Percentiles rank a stretch among this genome's conserved stretches.
phyloP scores from a whole-genome alignment of 2,888 invertebrate genomes.

The Hypomecis atomaria region DNA sequence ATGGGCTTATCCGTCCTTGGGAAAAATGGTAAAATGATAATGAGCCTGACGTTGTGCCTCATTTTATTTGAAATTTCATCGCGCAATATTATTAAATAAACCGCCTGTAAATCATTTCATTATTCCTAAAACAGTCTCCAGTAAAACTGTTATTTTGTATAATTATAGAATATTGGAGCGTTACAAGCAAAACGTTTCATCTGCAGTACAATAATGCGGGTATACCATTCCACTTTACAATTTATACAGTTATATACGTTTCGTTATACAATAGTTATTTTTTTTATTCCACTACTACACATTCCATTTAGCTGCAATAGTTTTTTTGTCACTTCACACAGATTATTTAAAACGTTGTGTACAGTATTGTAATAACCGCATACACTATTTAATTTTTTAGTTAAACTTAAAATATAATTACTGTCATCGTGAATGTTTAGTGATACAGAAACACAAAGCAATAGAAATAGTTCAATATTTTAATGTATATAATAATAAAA shows the following conservation, averaged over 20 bases:
- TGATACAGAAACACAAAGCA: slow-evolving; percentile 58
- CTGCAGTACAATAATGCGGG: slow-evolving; percentile 50
- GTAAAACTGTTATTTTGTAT: neutral
- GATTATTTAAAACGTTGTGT: slow-evolving; percentile 49
- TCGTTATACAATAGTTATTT: slow-evolving; percentile 52
- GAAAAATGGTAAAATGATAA: slow-evolving; percentile 50
- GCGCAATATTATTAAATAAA: slow-evolving; percentile 50
- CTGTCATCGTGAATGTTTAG: slow-evolving; percentile 32
- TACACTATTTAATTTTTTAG: slow-evolving; percentile 39
- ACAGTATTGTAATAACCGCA: slow-evolving; percentile 28
- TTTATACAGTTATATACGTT: slow-evolving; percentile 34
- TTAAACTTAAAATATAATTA: slow-evolving; percentile 11
- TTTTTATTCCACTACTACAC: slow-evolving; percentile 54
- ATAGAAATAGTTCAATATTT: slow-evolving; percentile 55
- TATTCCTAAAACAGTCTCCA: neutral
- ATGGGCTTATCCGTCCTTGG: slow-evolving; percentile 76
- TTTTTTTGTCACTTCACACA: slow-evolving; percentile 53
- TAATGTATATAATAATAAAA: slow-evolving; percentile 41
- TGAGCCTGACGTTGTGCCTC: slow-evolving; percentile 79
- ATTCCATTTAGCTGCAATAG: slow-evolving; percentile 79
- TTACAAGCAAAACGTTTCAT: slow-evolving; percentile 1
- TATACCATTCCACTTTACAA: slow-evolving; percentile 65
- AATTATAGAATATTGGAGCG: neutral
- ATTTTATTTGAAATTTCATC: slow-evolving; percentile 64
- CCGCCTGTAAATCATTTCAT: slow-evolving; percentile 13